Evolutionary conservation across 2,888 invertebrate genomes (phyloP), one percentile per base, ranked within the genome.

Genomic region (Rhingia campestris): DNA sequence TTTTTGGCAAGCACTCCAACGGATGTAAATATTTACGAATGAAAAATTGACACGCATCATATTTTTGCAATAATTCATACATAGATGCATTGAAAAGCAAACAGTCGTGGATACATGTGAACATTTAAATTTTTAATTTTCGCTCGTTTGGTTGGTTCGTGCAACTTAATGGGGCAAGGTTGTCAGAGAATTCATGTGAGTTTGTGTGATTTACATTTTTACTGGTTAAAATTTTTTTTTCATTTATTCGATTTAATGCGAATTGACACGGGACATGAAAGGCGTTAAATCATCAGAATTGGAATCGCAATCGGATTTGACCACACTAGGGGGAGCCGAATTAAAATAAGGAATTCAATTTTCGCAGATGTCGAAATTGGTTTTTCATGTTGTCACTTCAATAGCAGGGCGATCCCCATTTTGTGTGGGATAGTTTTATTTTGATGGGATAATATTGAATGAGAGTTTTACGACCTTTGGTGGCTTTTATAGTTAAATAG

Each of bases 201-300:
- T 22, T 9, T 22, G 30, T 22, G 9, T 30, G 30, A 22, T 22
- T 30, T 47, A 9, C 22, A 22, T 22, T 47, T 49, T 49, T 49
- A 22, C 22, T 30, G 37, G 12, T 54, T 54, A 22, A 54, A 9
- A 30, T 39, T 64, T 22, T n/a, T 22, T 22, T 22, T 22, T 22
- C 22, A 22, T 22, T 41, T 49, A 66, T 66, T 66, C 12, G 39
- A 30, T 22, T 41, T 51, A 39, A 53, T 66, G n/a, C 12, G 49
- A 66, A 66, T 51, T 39, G 39, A 51, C 64, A 30, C 12, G n/a
- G 14, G 32, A 53, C 53, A 53, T 66, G 64, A 53, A 66, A 41
- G 51, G 30, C 64, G 39, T 53, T 22, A 51, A 53, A 66, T 53
- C 51, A 63, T 5, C 22, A 37, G 49, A 35, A 49, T 22, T 22